These are phyloP conservation scores for Buceros bicornis DNA, from an alignment of 2,797 vertebrate species.

Conservation along the genomic window DNA sequence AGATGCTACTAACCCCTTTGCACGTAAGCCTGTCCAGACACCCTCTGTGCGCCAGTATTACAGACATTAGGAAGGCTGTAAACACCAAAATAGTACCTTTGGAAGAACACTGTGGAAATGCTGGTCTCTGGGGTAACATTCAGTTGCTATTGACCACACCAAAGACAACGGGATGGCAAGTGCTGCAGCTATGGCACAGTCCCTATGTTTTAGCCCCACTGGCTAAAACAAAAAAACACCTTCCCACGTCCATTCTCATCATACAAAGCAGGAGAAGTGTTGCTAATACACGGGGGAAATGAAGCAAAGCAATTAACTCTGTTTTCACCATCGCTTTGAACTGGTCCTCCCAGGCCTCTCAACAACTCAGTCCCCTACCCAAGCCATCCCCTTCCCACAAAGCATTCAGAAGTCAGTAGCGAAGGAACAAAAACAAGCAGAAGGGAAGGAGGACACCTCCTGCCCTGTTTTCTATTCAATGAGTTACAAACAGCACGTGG, in stretches of 20 bases:
- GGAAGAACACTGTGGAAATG: not conserved
- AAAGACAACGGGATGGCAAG: not conserved
- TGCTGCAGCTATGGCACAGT: not conserved
- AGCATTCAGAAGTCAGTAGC: not conserved
- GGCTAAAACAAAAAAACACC: not conserved
- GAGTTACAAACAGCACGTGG: not conserved
- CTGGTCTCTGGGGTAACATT: not conserved
- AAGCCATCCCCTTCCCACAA: not conserved
- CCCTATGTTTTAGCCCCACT: no score
- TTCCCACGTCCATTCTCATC: not conserved
- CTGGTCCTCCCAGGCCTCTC: not conserved
- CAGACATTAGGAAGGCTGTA: not conserved
- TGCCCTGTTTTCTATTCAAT: not conserved
- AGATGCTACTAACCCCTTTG: not conserved
- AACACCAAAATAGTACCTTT: fast-evolving
- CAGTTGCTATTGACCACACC: not conserved
- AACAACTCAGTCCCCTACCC: not conserved
- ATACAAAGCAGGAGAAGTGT: not conserved
- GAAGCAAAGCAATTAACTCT: not conserved
- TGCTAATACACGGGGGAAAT: not conserved
- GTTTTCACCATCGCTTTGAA: not conserved
- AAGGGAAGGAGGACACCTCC: not conserved
- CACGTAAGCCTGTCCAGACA: not conserved
- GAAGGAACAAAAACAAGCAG: not conserved
- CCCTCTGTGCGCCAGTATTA: not conserved